Evolutionary conservation across 2,797 vertebrate species (phyloP).

Genomic region (Esox lucius): DNA sequence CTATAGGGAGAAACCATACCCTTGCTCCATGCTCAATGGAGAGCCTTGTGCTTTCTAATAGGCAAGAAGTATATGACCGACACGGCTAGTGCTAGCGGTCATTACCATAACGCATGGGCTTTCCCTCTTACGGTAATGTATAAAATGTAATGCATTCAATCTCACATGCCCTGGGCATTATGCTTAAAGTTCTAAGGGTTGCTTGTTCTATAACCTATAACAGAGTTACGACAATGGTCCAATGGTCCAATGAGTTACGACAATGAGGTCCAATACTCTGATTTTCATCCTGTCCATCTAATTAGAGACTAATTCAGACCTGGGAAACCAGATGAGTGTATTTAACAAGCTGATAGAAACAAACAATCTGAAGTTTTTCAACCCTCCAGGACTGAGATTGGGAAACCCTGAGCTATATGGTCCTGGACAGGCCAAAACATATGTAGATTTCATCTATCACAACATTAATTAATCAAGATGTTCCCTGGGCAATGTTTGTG

Average conservation of each 20-base stretch:
- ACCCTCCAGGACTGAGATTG: too few species aligned
- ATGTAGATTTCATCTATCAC: not conserved
- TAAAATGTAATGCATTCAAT: not conserved
- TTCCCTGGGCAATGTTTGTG: not conserved
- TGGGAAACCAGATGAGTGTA: too few species aligned
- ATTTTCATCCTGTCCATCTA: too few species aligned
- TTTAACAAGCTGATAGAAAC: too few species aligned
- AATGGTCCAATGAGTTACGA: too few species aligned
- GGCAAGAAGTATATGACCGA: not conserved
- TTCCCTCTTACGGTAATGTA: not conserved
- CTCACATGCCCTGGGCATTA: not conserved
- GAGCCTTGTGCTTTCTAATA: conserved; percentile 2
- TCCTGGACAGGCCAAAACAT: not conserved
- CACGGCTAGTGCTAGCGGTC: not conserved
- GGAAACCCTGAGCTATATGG: too few species aligned
- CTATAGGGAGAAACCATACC: conserved; percentile 2
- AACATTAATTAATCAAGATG: not conserved
- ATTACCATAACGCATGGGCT: conserved; percentile 11
- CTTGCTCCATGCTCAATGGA: conserved; percentile 1
- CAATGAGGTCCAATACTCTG: too few species aligned
- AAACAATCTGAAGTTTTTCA: too few species aligned
- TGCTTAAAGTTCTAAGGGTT: not conserved
- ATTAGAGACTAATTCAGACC: too few species aligned
- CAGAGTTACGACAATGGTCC: too few species aligned
- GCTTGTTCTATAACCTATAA: not conserved